phyloP scores from a whole-genome alignment of 2,113 vertebrate species.

The Maccullochella peelii region DNA sequence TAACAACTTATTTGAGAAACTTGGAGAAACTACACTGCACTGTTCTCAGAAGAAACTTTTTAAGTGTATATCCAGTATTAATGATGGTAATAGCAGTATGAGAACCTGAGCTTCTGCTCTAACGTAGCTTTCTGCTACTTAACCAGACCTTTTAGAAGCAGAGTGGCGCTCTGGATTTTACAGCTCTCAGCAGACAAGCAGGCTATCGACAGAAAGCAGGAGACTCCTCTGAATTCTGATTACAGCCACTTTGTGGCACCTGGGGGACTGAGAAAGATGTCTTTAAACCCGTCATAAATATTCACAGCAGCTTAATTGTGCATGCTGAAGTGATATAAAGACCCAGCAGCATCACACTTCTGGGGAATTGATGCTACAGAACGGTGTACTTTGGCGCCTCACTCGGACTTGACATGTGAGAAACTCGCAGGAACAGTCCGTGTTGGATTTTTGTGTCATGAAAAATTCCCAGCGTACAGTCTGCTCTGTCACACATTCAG shows the following conservation, averaged over 20 bases:
- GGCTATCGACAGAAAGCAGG: conserved; percentile 72
- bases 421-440: conserved; percentile 62
- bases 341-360: conserved; percentile 71
- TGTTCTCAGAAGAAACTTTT: background rate
- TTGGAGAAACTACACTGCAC: background rate
- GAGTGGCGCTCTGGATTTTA: conserved; percentile 71
- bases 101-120: conserved; percentile 21
- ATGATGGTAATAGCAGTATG: background rate
- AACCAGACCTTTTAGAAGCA: conserved; percentile 51
- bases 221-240: conserved; percentile 80
- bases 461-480: conserved; percentile 28
- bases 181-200: conserved; percentile 72
- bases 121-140: conserved; percentile 35
- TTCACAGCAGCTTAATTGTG: conserved; percentile 85
- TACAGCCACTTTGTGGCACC: conserved; percentile 85
- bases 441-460: conserved; percentile 14
- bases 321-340: conserved; percentile 81
- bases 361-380: conserved; percentile 68
- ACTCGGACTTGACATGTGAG: conserved; percentile 52
- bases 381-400: conserved; percentile 47
- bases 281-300: conserved; percentile 84
- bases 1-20: conserved; percentile 21
- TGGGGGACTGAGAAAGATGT: conserved; percentile 79
- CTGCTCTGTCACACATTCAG: conserved; percentile 21
- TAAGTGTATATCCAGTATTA: conserved; percentile 6